Evolutionary conservation across 2,888 invertebrate species (phyloP).

Genomic region (Pandemis heparana): DNA sequence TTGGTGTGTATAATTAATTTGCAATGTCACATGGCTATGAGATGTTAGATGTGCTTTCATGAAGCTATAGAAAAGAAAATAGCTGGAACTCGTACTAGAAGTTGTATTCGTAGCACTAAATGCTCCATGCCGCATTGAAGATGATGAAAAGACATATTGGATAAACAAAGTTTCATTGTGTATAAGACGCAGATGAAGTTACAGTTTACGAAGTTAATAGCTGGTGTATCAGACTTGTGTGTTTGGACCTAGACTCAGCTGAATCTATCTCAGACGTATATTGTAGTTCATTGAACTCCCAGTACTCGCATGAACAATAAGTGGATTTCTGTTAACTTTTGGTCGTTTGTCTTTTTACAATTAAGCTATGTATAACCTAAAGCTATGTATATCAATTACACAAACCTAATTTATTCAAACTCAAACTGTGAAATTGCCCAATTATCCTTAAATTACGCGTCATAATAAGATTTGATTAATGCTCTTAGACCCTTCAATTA

Average conservation of each 20-base stretch:
- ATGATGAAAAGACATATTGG: no score
- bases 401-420: no score
- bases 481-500: not conserved
- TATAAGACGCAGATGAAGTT: no score
- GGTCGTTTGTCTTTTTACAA: not conserved
- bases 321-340: not conserved
- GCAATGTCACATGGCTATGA: not conserved
- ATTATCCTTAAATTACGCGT: not conserved
- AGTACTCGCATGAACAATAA: not conserved
- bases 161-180: no score
- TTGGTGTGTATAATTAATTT: constrained; percentile 1
- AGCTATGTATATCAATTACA: no score
- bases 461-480: not conserved
- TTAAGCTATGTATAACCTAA: not conserved
- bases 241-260: no score
- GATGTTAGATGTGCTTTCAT: not conserved
- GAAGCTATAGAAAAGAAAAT: not conserved
- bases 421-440: not conserved
- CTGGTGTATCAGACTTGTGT: no score
- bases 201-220: no score
- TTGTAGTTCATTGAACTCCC: no score
- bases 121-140: no score
- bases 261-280: no score
- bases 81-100: not conserved
- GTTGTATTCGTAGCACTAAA: not conserved